Evolutionary conservation across 2,888 invertebrate species (phyloP).

Genomic region (Tubulanus polymorphus): DNA sequence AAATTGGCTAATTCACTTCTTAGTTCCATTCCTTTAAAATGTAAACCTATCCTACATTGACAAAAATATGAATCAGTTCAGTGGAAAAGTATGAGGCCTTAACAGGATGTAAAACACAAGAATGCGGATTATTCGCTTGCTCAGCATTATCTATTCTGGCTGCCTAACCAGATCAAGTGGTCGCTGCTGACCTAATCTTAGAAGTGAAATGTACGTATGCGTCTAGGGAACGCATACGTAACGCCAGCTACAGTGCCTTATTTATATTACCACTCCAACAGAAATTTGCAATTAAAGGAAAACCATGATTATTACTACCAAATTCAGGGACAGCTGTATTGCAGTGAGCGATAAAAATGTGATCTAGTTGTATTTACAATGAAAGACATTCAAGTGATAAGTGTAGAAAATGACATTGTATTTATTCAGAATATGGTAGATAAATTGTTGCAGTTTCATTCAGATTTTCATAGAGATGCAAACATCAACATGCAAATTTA

Average conservation of each 20-base stretch:
- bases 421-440: background rate
- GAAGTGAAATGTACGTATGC: background rate
- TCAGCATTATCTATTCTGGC: background rate
- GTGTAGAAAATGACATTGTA: background rate
- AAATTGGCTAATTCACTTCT: background rate
- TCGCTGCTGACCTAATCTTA: background rate
- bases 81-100: background rate
- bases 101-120: background rate
- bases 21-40: background rate
- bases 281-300: background rate
- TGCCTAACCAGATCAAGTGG: background rate
- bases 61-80: background rate
- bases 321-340: background rate
- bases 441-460: too few relatives aligned
- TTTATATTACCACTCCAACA: background rate
- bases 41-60: background rate
- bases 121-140: background rate
- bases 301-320: background rate
- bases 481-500: too few relatives aligned
- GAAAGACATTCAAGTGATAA: too few relatives aligned
- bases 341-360: too few relatives aligned
- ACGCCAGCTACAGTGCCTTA: background rate
- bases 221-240: background rate
- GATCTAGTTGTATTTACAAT: too few relatives aligned
- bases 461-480: too few relatives aligned